Evolutionary conservation across 2,888 invertebrate genomes (phyloP), one percentile per base, ranked within the genome.

Genomic region (Diplazon laetatorius): DNA sequence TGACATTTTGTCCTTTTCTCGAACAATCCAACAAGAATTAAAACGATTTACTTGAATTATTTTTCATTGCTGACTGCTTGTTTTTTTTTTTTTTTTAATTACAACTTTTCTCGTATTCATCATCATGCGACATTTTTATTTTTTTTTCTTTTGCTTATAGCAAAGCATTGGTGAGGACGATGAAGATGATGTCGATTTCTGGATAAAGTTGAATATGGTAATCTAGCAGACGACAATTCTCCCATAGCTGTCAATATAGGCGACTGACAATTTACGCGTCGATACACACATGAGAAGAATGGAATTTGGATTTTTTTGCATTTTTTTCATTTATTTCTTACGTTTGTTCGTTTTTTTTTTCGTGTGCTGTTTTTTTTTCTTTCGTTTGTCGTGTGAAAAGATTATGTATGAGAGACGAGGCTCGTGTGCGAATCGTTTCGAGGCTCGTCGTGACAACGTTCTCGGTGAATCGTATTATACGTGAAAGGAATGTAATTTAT

Each of bases 401-500:
- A 72, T 78, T 73, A 73, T 77, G 76, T 62, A 69, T 76, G 76
- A 78, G 69, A 70, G 75, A 75, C 63, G 73, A 72, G 69, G 73
- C 44, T 68, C 66, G 66, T 72, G 66, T 76, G 70, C 76, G 76
- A 78, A 75, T 78, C 73, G 76, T 70, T 66, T 75, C 76, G 72
- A 48, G n/a, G 60, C 60, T 70, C 69, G 68, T 62, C 60, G 63
- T 66, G 20, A 44, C 46, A 44, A 59, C 71, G 76, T 73, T 69
- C 69, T 70, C 62, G 57, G 65, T 73, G 68, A 78, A 80, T 80
- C 75, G 74, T 46, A 69, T n/a, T n/a, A n/a, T 75, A 82, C 76
- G 77, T 80, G 81, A 80, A 77, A 79, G 78, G 81, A 81, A 73
- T 70, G 80, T 82, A 81, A 82, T 82, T 82, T 82, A 82, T 80